Percentiles rank a stretch among this genome's conserved stretches.
These are phyloP conservation scores for Platichthys stellatus DNA, from an alignment of 2,113 vertebrate genomes.

Conservation along the genomic window DNA sequence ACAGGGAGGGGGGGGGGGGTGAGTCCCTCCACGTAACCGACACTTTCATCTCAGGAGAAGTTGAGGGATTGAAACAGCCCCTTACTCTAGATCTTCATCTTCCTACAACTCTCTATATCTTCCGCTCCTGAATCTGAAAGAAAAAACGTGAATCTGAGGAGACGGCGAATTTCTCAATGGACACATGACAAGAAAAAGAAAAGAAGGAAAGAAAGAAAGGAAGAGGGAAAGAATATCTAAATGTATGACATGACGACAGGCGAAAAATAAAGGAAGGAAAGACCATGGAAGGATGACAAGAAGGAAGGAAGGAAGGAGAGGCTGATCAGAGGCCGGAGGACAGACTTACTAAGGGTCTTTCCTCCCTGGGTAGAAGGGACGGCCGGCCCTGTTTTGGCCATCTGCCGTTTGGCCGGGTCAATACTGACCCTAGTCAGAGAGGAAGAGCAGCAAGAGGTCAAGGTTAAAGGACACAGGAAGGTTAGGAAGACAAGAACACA, in stretches of 20 bases:
- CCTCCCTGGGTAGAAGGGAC: conserved; percentile 79
- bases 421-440: conserved; percentile 83
- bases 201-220: conserved; percentile 25
- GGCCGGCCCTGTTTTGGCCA: conserved; percentile 83
- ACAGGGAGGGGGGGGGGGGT: background rate
- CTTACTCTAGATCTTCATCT: conserved; percentile 81
- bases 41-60: conserved; percentile 6
- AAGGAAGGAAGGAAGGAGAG: conserved; percentile 49
- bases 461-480: conserved; percentile 71
- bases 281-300: conserved; percentile 29
- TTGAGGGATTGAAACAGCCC: conserved; percentile 56
- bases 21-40: conserved; percentile 43
- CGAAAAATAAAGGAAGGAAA: conserved; percentile 3
- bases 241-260: conserved; percentile 59
- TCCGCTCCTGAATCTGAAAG: conserved; percentile 78
- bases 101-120: conserved; percentile 81
- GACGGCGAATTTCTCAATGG: conserved; percentile 32
- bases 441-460: conserved; percentile 75
- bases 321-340: conserved; percentile 72
- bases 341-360: conserved; percentile 88
- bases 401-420: conserved; percentile 86
- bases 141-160: conserved; percentile 74
- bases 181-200: conserved; percentile 51
- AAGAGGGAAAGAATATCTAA: conserved; percentile 58
- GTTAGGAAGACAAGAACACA: conserved; percentile 69